Evolutionary conservation across 2,888 invertebrate species (phyloP).

Genomic region (Epirrhoe tristata): DNA sequence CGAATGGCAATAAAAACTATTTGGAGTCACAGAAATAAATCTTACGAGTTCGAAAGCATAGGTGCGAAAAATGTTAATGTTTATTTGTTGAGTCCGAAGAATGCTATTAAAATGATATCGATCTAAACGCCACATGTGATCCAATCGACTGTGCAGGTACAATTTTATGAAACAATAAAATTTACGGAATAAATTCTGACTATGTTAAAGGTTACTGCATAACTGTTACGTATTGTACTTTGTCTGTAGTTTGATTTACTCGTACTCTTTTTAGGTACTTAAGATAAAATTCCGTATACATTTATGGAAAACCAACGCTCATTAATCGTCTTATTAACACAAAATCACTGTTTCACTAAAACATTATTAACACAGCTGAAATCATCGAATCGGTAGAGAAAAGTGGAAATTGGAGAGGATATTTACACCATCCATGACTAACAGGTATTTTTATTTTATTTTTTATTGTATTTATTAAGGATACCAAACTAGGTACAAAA

Average conservation of each 20-base stretch:
- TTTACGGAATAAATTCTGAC: constrained; percentile 70
- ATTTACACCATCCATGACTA: constrained; percentile 4
- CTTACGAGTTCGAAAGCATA: constrained; percentile 74
- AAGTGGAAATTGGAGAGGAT: constrained; percentile 30
- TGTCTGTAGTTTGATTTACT: constrained; percentile 62
- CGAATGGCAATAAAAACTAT: constrained; percentile 82
- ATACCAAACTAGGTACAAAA: no score
- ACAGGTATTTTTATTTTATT: not conserved
- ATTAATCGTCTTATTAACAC: constrained; percentile 66
- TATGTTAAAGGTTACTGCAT: constrained; percentile 62
- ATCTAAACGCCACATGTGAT: constrained; percentile 69
- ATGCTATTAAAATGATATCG: constrained; percentile 70
- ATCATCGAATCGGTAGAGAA: constrained; percentile 14
- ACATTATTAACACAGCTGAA: constrained; percentile 30
- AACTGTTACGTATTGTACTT: constrained; percentile 49
- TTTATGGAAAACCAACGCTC: constrained; percentile 51
- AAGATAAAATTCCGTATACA: no score
- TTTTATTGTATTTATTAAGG: no score
- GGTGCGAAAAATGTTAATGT: constrained; percentile 67
- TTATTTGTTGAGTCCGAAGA: constrained; percentile 58
- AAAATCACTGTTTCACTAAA: constrained; percentile 34
- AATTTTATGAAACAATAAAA: constrained; percentile 69
- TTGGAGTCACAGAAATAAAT: constrained; percentile 83
- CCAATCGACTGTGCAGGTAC: constrained; percentile 57
- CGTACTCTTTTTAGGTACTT: not conserved